Percentiles rank a stretch among this genome's conserved stretches.
Conservation (phyloP, 2,113 vertebrate genomes). For the Perca fluviatilis region DNA sequence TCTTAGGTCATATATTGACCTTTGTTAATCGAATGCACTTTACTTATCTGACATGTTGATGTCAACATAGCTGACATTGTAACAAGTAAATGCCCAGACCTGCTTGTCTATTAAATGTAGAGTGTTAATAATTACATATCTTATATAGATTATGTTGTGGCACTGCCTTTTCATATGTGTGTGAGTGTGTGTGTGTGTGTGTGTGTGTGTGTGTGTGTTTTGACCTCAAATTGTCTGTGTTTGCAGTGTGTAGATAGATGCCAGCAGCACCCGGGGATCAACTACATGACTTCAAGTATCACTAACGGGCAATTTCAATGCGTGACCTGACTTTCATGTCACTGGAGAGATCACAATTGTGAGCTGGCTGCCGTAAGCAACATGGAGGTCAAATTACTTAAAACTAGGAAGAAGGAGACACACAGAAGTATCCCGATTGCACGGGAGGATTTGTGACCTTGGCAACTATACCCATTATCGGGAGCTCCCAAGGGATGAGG, state of each 20-base stretch:
- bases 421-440: slow-evolving; percentile 49
- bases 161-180: neutral
- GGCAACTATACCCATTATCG: slow-evolving; percentile 64
- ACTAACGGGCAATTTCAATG: slow-evolving; percentile 43
- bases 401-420: slow-evolving; percentile 11
- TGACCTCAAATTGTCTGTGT: slow-evolving; percentile 1
- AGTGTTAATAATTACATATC: neutral
- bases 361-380: slow-evolving; percentile 40
- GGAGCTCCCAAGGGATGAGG: neutral
- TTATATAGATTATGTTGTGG: neutral
- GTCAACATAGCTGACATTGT: neutral
- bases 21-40: slow-evolving; percentile 29
- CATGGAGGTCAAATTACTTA: slow-evolving; percentile 57
- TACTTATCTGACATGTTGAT: slow-evolving; percentile 24
- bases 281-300: slow-evolving; percentile 2
- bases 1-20: slow-evolving; percentile 8
- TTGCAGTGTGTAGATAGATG: slow-evolving; percentile 1
- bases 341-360: slow-evolving; percentile 15
- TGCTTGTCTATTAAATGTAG: neutral
- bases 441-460: slow-evolving; percentile 68
- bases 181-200: neutral
- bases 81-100: neutral
- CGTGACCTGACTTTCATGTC: slow-evolving; percentile 35
- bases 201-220: neutral
- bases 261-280: slow-evolving; percentile 32